Evolutionary conservation across 1,140 invertebrate genomes (phyloP), one percentile per base, ranked within the genome.

Genomic region (Pseudomyrmex dendroicus): DNA sequence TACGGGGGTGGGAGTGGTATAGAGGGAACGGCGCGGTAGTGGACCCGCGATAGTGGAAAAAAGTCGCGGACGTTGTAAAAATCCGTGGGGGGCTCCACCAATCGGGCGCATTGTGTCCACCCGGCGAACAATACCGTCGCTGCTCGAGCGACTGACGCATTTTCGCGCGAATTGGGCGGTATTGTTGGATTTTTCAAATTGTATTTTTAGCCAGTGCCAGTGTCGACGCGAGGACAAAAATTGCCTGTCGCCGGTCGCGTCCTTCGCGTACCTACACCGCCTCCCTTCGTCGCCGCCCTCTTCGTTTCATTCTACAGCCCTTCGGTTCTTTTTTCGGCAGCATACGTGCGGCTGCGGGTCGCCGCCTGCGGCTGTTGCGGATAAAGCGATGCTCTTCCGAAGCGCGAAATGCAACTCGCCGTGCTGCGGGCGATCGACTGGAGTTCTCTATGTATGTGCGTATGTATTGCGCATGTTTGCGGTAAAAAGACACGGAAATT

Each of bases 141-240:
- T 86, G 82, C 63, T 80, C 83, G 73, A 67, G 61, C 76, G 67
- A 77, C 84, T 85, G 87, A 84, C 80, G 85, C 88, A 91, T 94
- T 92, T 92, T 91, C 83, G 85, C 85, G 88, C 90, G 92, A 92
- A 93, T 93, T 90, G 92, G 89, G 83, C 83, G 91, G 82, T 87
- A 93, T 93, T 93, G 92, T 93, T 90, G 87, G 85, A 93, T 91
- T 93, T 93, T 93, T 92, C 86, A 90, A 92, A 93, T 92, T 92
- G 87, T 90, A 90, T 91, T 93, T 93, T 90, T 90, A 86, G 73
- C 77, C 72, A 67, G 61, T 74, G 76, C 77, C 59, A 46, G 64
- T 70, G 83, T 64, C 82, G 78, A 85, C 83, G 87, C 86, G 76
- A 84, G 63, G 54, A 87, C 66, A 83, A 85, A 85, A 88, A 88